Percentiles rank a stretch among this genome's conserved stretches.
Conservation (phyloP, 2,797 vertebrate species). For the Synaphobranchus kaupii region DNA sequence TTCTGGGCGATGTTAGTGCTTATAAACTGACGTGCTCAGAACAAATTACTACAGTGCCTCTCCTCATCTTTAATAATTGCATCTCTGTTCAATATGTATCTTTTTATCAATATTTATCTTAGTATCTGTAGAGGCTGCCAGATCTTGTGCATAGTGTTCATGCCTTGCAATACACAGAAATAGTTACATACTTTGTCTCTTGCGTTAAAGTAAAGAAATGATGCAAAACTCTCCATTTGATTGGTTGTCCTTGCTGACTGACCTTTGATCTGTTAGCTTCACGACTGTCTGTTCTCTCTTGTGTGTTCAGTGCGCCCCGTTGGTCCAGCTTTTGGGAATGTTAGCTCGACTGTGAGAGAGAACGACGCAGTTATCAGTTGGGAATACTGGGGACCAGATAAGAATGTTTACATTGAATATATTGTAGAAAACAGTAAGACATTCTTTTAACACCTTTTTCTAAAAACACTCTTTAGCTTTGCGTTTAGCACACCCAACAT, state of each 20-base stretch:
- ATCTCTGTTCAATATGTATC: background rate
- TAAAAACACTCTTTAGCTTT: conserved; percentile 3
- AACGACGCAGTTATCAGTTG: conserved; percentile 90
- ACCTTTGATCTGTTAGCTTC: conserved; percentile 40
- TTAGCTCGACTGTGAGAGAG: conserved; percentile 80
- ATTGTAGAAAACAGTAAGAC: conserved; percentile 91
- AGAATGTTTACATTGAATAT: conserved; percentile 93
- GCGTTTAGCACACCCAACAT: conserved; percentile 15
- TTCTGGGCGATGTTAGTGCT: background rate
- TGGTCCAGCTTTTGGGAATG: conserved; percentile 83
- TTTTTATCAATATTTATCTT: background rate
- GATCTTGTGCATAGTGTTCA: background rate
- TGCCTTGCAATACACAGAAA: background rate
- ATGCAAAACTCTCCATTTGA: background rate
- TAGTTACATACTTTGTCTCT: background rate
- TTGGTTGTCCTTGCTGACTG: background rate
- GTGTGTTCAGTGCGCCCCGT: conserved; percentile 78
- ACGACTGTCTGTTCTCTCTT: conserved; percentile 72
- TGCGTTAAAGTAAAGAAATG: background rate
- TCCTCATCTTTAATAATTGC: conserved; percentile 14
- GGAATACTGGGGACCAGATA: conserved; percentile 91
- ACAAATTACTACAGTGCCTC: background rate
- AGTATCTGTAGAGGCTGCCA: background rate
- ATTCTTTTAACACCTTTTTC: conserved; percentile 50
- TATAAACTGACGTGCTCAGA: background rate